Conservation (phyloP, 2,113 vertebrate genomes). For the Eulemur rufifrons region DNA sequence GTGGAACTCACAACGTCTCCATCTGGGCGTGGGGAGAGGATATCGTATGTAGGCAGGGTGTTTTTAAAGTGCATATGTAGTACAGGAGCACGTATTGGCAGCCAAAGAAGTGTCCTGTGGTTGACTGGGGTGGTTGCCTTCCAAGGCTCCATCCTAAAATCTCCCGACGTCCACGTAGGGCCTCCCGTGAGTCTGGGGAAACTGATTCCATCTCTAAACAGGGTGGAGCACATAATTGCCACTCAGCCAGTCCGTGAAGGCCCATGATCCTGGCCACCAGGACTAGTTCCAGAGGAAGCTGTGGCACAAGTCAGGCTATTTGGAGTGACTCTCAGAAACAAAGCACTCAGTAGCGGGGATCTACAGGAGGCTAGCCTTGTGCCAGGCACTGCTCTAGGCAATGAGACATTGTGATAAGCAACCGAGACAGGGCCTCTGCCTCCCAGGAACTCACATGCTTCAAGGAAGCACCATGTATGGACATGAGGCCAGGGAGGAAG, state of each 20-base stretch:
- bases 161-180: neutral
- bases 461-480: neutral
- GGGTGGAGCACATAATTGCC: neutral
- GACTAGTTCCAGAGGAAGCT: neutral
- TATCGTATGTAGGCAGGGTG: too few species aligned
- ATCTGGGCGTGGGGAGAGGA: neutral
- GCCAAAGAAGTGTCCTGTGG: neutral
- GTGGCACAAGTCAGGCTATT: neutral
- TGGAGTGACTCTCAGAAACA: neutral
- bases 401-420: neutral
- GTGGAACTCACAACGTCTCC: neutral
- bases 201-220: neutral
- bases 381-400: neutral
- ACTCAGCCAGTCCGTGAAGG: neutral
- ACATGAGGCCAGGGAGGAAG: neutral
- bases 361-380: neutral
- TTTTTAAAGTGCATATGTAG: neutral
- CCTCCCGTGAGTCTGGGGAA: neutral
- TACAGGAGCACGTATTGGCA: neutral
- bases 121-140: neutral
- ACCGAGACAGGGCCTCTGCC: neutral
- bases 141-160: neutral
- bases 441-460: neutral
- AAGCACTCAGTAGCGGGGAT: neutral
- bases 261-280: neutral